These are phyloP conservation scores for Aphis gossypii DNA, from an alignment of 1,140 invertebrate species.

Conservation along the genomic window DNA sequence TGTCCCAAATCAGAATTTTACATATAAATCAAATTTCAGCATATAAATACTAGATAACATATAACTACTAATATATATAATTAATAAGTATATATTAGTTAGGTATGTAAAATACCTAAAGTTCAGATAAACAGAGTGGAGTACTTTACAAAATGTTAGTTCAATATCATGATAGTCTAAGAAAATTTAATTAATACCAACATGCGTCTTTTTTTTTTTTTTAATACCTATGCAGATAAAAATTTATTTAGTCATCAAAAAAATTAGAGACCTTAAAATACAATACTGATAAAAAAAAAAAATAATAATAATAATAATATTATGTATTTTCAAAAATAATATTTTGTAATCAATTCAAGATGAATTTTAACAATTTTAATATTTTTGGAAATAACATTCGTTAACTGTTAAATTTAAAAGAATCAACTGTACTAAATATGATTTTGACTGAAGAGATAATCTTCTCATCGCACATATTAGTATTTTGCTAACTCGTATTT, in stretches of 20 bases:
- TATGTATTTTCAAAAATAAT: not conserved
- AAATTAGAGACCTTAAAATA: not conserved
- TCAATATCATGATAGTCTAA: not conserved
- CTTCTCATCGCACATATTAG: not conserved
- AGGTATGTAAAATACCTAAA: not conserved
- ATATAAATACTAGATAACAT: not conserved
- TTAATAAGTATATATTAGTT: not conserved
- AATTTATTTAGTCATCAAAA: not conserved
- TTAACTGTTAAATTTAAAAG: not conserved
- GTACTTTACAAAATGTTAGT: not conserved
- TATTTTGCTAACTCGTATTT: not conserved
- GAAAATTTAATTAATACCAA: not conserved
- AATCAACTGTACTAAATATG: not conserved
- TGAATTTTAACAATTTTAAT: not conserved
- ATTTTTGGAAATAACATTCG: not conserved
- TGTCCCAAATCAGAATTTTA: not conserved
- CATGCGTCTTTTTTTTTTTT: not conserved
- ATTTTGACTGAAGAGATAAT: not conserved
- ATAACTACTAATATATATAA: no score
- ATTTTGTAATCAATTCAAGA: not conserved
- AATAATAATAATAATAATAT: not conserved
- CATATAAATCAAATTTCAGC: not conserved
- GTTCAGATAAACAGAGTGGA: not conserved
- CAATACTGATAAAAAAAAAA: not conserved
- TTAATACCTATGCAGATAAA: not conserved